A percentile compares a stretch with the other conserved stretches of the same genome.
Conservation (phyloP, 1,140 invertebrate species). For the Ditylenchus dipsaci region DNA sequence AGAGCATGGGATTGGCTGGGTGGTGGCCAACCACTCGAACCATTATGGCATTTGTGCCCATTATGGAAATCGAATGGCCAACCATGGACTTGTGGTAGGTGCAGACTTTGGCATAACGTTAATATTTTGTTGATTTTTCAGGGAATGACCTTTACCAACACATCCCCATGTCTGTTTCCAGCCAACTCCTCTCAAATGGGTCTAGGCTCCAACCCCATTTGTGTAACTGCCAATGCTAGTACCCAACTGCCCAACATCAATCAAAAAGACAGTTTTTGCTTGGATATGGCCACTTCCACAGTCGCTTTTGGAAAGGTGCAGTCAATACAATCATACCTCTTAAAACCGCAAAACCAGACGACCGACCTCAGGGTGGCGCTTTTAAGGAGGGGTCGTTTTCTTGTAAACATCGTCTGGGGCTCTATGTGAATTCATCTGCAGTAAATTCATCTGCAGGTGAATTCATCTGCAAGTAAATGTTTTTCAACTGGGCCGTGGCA, state of each 20-base stretch:
- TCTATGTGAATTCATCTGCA: too few species aligned
- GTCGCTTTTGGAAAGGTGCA: conserved; percentile 30
- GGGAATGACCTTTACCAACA: conserved; percentile 86
- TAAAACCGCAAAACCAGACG: not conserved
- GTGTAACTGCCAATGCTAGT: conserved; percentile 59
- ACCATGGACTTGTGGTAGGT: conserved; percentile 70
- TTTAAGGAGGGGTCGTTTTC: not conserved
- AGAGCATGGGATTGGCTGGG: conserved; percentile 77
- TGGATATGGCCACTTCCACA: conserved; percentile 81
- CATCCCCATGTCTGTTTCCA: conserved; percentile 79
- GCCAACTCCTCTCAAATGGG: conserved; percentile 71
- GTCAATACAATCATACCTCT: not conserved
- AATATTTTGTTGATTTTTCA: conserved; percentile 52
- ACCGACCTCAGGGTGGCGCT: not conserved
- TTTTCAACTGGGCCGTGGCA: not conserved
- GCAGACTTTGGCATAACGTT: not conserved
- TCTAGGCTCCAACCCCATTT: conserved; percentile 81
- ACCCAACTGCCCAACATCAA: not conserved
- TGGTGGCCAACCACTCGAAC: conserved; percentile 77
- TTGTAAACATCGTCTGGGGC: not conserved
- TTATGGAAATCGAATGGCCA: conserved; percentile 63
- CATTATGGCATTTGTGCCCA: conserved; percentile 86
- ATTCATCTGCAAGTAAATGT: too few species aligned
- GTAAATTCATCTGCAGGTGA: too few species aligned
- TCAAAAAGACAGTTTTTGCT: conserved; percentile 70